Evolutionary conservation across 2,888 invertebrate genomes (phyloP), one percentile per base, ranked within the genome.

Genomic region (Ectemnius continuus): DNA sequence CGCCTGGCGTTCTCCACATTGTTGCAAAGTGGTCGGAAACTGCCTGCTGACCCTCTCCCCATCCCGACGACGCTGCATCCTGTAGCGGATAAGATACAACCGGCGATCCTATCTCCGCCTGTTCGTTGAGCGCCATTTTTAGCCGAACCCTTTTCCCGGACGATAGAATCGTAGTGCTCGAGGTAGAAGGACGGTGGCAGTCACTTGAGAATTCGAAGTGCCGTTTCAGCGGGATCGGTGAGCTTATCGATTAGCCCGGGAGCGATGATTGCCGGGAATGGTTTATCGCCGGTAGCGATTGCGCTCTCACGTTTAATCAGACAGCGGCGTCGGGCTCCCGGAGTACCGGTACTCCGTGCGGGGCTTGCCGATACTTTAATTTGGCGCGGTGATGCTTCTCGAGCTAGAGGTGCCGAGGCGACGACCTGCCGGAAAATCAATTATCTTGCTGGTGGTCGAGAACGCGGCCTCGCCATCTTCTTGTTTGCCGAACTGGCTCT

Each of bases 381-480:
- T 52, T 52, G 52, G 52, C 16, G 52, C 36, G 36, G 36, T 11
- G 36, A 36, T 36, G 8, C 36, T 2, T 18, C 4, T 52, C 1
- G 52, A 52, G 52, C 52, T 58, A 58, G 26, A 58, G 58, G 58
- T 26, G 52, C 46, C 59, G n/a, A 63, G 60, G 68, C 48, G 60
- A 4, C 36, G 28, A 66, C 28, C 65, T 59, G 64, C 23, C 59
- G 58, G 73, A 70, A 75, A 84, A 83, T 83, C 75, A 76, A 73
- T 82, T 75, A 74, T 67, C 64, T 57, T 47, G 45, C 36, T 57
- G 73, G 63, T 77, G 73, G 71, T 68, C 62, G 61, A 59, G 52
- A 16, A 16, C n/a, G 26, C 16, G 36, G 57, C 20, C 36, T 71
- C 61, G 67, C 67, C 59, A 63, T 69, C 26, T 73, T 78, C 71